phyloP scores from a whole-genome alignment of 1,140 invertebrate genomes.

The Ruditapes philippinarum region DNA sequence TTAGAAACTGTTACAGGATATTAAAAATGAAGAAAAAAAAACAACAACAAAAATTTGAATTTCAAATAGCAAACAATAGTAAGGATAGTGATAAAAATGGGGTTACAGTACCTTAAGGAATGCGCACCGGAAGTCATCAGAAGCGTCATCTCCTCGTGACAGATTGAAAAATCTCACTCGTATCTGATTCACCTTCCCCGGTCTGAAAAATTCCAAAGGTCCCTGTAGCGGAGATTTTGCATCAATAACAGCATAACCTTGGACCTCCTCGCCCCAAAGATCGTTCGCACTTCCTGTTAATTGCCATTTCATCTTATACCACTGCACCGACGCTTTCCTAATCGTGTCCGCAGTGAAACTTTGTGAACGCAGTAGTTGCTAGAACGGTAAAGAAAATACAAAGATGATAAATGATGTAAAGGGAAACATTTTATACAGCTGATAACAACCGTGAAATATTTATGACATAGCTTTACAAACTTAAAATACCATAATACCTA shows the following conservation, averaged over 20 bases:
- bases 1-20: no score
- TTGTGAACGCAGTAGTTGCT: not conserved
- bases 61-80: no score
- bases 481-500: no score
- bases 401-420: no score
- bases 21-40: no score
- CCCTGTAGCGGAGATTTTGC: slow-evolving; percentile 9
- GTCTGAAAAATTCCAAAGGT: slow-evolving; percentile 1
- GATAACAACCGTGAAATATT: no score
- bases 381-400: no score
- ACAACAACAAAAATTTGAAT: no score
- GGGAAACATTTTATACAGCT: no score
- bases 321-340: slow-evolving; percentile 47
- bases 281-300: slow-evolving; percentile 45
- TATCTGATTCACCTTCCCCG: slow-evolving; percentile 46
- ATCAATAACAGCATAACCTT: slow-evolving; percentile 30
- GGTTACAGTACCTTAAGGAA: slow-evolving; percentile 65
- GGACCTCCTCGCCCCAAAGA: slow-evolving; percentile 63
- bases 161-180: slow-evolving; percentile 59
- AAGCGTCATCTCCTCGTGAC: slow-evolving; percentile 44
- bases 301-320: slow-evolving; percentile 65
- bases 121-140: slow-evolving; percentile 59
- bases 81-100: no score
- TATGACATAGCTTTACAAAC: no score
- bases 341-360: slow-evolving; percentile 39